Conservation (phyloP, 2,888 invertebrate genomes). For the Drosophila peninsularis region DNA sequence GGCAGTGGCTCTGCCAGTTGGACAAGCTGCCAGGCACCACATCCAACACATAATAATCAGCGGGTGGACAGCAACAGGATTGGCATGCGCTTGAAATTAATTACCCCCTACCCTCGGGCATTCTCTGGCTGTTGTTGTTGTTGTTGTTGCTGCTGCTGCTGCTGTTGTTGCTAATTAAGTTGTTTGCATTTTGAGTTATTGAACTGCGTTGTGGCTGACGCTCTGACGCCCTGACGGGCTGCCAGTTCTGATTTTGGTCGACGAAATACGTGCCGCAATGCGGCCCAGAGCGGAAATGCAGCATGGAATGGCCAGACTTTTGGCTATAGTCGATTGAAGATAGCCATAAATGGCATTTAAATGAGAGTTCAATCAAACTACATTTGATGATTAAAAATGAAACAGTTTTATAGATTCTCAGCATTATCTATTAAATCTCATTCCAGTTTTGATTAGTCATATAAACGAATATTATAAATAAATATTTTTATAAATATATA, state of each 20-base stretch:
- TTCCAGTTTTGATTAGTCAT: too few relatives aligned
- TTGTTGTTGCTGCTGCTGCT: conserved; percentile 18
- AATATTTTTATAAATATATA: neutral
- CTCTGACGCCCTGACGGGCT: conserved; percentile 17
- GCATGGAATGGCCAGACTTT: neutral
- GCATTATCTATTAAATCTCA: too few relatives aligned
- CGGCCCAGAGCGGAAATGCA: conserved; percentile 47
- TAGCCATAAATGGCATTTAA: neutral
- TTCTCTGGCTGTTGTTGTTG: neutral
- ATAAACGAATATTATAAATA: too few relatives aligned
- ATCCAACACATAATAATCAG: conserved; percentile 78
- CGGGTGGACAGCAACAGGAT: conserved; percentile 78
- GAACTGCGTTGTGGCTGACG: conserved; percentile 56
- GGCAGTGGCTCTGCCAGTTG: conserved; percentile 1
- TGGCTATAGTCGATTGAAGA: neutral
- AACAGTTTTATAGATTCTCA: too few relatives aligned
- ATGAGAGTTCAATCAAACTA: neutral
- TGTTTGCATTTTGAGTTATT: conserved; percentile 77
- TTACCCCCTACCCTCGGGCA: conserved; percentile 58
- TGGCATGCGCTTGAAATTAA: conserved; percentile 79
- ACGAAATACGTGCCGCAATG: conserved; percentile 51
- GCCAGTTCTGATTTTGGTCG: conserved; percentile 40
- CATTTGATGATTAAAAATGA: too few relatives aligned
- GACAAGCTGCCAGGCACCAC: conserved; percentile 34
- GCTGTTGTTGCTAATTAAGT: conserved; percentile 71